A percentile compares a stretch with the other conserved stretches of the same genome.
phyloP scores from a whole-genome alignment of 2,113 vertebrate genomes.

The Stegostoma tigrinum region DNA sequence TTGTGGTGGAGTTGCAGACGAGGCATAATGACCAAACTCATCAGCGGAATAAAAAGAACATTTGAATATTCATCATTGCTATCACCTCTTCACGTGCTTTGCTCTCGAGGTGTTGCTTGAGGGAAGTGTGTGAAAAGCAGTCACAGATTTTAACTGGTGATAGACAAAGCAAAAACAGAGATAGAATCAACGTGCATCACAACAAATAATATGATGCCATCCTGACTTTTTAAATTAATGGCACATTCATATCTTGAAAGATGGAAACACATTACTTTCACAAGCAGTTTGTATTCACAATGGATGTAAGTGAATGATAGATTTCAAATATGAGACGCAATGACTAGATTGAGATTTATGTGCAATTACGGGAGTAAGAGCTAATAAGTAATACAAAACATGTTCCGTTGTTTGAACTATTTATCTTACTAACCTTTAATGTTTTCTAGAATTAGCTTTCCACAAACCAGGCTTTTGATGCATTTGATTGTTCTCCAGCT shows the following conservation, averaged over 20 bases:
- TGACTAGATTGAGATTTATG: conserved; percentile 35
- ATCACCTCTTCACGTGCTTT: conserved; percentile 11
- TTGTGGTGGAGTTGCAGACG: not conserved
- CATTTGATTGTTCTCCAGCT: not conserved
- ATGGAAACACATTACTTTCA: conserved; percentile 6
- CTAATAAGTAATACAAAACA: conserved; percentile 15
- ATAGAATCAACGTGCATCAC: not conserved
- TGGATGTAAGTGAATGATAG: conserved; percentile 18
- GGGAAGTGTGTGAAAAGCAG: not conserved
- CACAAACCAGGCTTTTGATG: conserved; percentile 21
- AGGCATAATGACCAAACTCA: not conserved
- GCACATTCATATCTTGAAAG: not conserved
- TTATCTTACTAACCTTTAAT: conserved; percentile 32
- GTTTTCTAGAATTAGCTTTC: conserved; percentile 30
- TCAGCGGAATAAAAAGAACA: not conserved
- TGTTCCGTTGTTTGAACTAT: conserved; percentile 29
- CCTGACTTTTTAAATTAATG: not conserved
- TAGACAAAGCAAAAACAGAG: not conserved
- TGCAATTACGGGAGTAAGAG: conserved; percentile 28
- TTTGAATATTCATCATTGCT: conserved; percentile 16
- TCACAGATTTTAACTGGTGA: not conserved
- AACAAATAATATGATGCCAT: not conserved
- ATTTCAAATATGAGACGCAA: not conserved
- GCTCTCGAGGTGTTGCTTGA: not conserved
- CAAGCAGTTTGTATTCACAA: not conserved